Percentiles rank a stretch among this genome's conserved stretches.
Conservation (phyloP, 2,888 invertebrate species). For the Mythimna ferrago region DNA sequence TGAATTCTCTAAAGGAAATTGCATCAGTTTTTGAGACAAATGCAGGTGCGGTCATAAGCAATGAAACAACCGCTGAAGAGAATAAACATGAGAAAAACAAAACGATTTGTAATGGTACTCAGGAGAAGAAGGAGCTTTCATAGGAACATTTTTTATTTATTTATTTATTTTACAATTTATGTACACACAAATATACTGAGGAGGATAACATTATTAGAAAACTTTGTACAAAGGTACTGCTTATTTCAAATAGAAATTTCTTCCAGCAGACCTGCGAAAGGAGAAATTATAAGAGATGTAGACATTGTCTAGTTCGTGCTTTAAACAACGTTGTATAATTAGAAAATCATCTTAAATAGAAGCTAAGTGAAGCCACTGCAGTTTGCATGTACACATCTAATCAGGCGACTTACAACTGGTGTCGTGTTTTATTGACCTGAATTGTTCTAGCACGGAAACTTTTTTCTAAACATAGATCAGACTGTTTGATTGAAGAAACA, state of each 20-base stretch:
- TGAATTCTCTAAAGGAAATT: conserved; percentile 41
- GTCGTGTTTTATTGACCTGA: conserved; percentile 71
- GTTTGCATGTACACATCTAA: conserved; percentile 63
- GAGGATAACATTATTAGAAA: too few species aligned
- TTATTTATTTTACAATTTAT: too few species aligned
- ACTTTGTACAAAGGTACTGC: too few species aligned
- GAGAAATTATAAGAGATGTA: too few species aligned
- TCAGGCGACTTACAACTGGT: conserved; percentile 56
- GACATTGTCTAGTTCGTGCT: conserved; percentile 4
- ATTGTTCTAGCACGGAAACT: conserved; percentile 55
- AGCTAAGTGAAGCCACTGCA: conserved; percentile 39
- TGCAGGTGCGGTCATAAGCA: not conserved
- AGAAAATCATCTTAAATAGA: conserved; percentile 39
- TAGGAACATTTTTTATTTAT: too few species aligned
- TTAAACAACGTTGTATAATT: conserved; percentile 12
- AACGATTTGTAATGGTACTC: not conserved
- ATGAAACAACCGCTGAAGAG: not conserved
- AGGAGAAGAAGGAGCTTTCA: not conserved
- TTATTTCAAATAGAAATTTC: too few species aligned
- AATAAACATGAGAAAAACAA: not conserved
- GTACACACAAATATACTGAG: too few species aligned
- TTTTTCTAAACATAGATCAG: conserved; percentile 26
- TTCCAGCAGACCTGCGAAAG: too few species aligned
- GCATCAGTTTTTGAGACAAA: conserved; percentile 19
- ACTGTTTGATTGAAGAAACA: conserved; percentile 7